Evolutionary conservation across 2,888 invertebrate genomes (phyloP), one percentile per base, ranked within the genome.

Genomic region (Eupithecia pulchellata): DNA sequence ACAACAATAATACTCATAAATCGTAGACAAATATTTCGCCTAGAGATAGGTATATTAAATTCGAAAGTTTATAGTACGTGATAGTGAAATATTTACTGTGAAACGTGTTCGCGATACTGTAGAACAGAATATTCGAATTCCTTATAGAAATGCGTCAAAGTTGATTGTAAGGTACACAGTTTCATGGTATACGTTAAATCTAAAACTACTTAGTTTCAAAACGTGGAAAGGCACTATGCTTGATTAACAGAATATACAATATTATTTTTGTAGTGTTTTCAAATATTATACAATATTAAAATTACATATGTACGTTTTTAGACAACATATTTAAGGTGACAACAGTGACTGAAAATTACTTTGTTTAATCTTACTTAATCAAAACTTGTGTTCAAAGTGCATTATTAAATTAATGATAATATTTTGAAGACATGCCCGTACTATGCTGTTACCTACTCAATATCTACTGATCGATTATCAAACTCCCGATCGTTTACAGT

Each of bases 191-290:
- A 60, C 27, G 4, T n/a, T 30, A 30, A 60, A 17, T 60, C 58
- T 86, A 89, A 70, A 75, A 73, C 83, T 87, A 87, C 80, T 81
- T 85, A 88, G 76, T 84, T 86, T 84, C 74, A 85, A 86, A 89
- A 85, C 77, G 79, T 88, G 87, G 86, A 92, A 93, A 93, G 93
- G 93, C 93, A 93, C 93, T 92, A 91, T 90, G 82, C 89, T 91
- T 91, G 88, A 88, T 81, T 86, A 86, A 87, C 81, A 77, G 80
- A 85, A 86, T 68, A 70, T 77, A 74, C 60, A 75, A 73, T 39
- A 68, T 60, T 73, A 69, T 68, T n/a, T n/a, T n/a, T n/a, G n/a
- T n/a, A n/a, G 66, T 73, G 65, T 69, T 73, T 74, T 58, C 66
- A 61, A 27, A 20, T 60, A 55, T 62, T 34, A 57, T 34, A 61